Percentiles rank a stretch among this genome's conserved stretches.
These are phyloP conservation scores for Nemurella pictetii DNA, from an alignment of 2,888 invertebrate species.

Conservation along the genomic window DNA sequence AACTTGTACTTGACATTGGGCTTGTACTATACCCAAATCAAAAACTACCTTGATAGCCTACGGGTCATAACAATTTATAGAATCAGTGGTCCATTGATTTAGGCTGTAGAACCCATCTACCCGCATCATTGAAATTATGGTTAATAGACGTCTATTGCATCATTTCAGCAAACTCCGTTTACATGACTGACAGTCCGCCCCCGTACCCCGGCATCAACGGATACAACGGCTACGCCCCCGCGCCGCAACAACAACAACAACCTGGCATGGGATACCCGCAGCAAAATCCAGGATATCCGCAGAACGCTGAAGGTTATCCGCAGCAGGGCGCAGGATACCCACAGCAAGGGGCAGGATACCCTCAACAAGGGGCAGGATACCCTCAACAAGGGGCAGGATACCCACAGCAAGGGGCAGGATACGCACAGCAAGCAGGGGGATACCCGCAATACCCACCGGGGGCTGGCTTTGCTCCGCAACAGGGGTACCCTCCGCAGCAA, in stretches of 20 bases:
- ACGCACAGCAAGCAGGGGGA: background rate
- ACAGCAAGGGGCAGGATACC: background rate
- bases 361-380: background rate
- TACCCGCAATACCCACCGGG: background rate
- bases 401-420: background rate
- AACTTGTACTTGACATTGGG: too few relatives aligned
- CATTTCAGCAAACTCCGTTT: conserved; percentile 83
- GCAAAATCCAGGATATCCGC: conserved; percentile 35
- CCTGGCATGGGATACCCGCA: conserved; percentile 45
- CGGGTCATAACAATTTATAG: too few relatives aligned
- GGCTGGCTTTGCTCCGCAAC: background rate
- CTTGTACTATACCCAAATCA: too few relatives aligned
- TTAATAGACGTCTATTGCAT: too few relatives aligned
- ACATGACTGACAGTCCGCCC: conserved; percentile 87
- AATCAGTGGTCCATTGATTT: too few relatives aligned
- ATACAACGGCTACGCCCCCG: conserved; percentile 52
- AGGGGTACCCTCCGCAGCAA: background rate
- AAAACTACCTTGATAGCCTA: too few relatives aligned
- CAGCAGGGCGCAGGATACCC: background rate
- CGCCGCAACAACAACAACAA: conserved; percentile 45
- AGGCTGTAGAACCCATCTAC: too few relatives aligned
- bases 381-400: background rate
- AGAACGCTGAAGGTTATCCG: background rate
- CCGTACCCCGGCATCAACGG: conserved; percentile 88
- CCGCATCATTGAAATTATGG: too few relatives aligned